Conservation (phyloP, 2,888 invertebrate species). For the Eupithecia subumbrata region DNA sequence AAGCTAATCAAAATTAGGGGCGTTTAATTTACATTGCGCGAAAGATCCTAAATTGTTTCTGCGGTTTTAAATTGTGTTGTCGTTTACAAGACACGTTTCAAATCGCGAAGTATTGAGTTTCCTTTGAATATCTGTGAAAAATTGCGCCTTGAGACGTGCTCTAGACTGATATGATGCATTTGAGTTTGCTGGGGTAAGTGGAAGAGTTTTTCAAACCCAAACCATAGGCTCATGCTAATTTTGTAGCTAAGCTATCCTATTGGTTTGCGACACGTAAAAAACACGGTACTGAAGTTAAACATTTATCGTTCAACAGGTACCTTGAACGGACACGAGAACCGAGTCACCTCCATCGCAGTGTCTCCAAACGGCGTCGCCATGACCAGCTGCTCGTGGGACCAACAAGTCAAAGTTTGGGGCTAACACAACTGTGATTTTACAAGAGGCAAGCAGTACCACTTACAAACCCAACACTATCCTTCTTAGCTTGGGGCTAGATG, state of each 20-base stretch:
- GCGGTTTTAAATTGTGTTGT: no score
- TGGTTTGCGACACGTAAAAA: no score
- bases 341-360: conserved; percentile 93
- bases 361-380: conserved; percentile 93
- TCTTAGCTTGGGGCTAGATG: no score
- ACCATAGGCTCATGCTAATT: no score
- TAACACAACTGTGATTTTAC: conserved; percentile 64
- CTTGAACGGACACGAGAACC: conserved; percentile 92
- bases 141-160: no score
- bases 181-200: no score
- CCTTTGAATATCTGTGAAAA: no score
- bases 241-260: no score
- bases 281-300: background rate
- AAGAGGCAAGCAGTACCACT: background rate
- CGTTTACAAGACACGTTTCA: no score
- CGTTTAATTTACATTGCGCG: background rate
- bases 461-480: background rate
- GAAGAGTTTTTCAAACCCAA: no score
- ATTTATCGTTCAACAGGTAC: conserved; percentile 81
- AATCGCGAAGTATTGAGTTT: no score
- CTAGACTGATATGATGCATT: no score
- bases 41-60: conserved; percentile 26
- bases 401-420: conserved; percentile 94
- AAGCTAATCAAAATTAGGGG: background rate
- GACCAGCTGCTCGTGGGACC: conserved; percentile 96